These are phyloP conservation scores for Drosophila fuyamai DNA, from an alignment of 1,140 invertebrate genomes.

Conservation along the genomic window DNA sequence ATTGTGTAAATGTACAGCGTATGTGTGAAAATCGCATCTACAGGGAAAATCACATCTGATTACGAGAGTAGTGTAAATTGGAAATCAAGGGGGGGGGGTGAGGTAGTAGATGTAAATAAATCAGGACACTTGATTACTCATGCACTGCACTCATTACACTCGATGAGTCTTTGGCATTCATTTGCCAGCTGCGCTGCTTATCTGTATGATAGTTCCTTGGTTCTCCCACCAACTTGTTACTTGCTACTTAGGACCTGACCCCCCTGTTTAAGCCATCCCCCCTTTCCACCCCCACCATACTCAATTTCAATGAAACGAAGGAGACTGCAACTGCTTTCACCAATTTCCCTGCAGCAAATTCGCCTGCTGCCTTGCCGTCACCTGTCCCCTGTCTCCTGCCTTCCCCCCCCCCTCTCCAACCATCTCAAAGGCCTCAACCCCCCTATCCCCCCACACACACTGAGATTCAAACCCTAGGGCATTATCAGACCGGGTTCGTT, in stretches of 20 bases:
- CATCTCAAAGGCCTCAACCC: neutral
- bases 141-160: constrained; percentile 45
- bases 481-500: constrained; percentile 26
- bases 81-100: neutral
- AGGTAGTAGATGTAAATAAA: constrained; percentile 8
- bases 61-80: neutral
- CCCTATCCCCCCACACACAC: too few relatives aligned
- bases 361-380: constrained; percentile 8
- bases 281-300: neutral
- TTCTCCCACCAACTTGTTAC: constrained; percentile 3
- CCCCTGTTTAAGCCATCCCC: neutral
- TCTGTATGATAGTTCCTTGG: constrained; percentile 20
- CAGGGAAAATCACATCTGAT: constrained; percentile 19
- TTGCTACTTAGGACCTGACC: constrained; percentile 5
- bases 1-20: neutral
- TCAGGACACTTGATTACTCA: constrained; percentile 53
- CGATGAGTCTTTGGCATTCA: constrained; percentile 45
- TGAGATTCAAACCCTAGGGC: constrained; percentile 1
- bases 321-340: constrained; percentile 38
- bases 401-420: neutral
- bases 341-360: constrained; percentile 15
- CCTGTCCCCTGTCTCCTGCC: neutral
- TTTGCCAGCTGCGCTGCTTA: constrained; percentile 46
- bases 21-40: neutral
- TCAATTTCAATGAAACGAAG: constrained; percentile 33